phyloP scores from a whole-genome alignment of 92 coral and sea anemone species.

The Epizoanthus ramosus region DNA sequence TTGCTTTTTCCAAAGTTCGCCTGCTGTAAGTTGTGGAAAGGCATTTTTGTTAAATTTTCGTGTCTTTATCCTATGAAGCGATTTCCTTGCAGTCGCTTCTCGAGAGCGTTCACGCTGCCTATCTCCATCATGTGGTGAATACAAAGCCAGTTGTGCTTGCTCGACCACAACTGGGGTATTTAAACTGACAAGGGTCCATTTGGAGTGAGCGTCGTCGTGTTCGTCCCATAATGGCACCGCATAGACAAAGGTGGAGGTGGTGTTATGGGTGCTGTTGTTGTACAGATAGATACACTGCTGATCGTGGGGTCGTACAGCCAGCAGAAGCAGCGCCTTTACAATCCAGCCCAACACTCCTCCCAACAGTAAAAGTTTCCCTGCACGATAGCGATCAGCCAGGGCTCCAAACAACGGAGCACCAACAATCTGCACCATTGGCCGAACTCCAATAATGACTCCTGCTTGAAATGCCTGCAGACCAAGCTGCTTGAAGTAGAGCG shows the following conservation, averaged over 20 bases:
- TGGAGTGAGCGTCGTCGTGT: background rate
- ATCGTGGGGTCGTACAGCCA: slow-evolving; percentile 70
- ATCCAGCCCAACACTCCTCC: slow-evolving; percentile 64
- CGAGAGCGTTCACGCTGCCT: background rate
- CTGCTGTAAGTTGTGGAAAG: background rate
- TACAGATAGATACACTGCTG: slow-evolving; percentile 65
- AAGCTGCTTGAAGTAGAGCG: slow-evolving; percentile 73
- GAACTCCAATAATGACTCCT: slow-evolving; percentile 72
- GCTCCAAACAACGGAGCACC: slow-evolving; percentile 68
- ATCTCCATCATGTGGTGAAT: background rate
- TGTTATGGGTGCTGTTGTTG: slow-evolving; percentile 52
- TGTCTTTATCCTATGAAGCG: background rate
- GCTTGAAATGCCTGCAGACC: slow-evolving; percentile 68
- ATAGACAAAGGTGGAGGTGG: slow-evolving; percentile 28
- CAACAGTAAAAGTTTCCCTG: slow-evolving; percentile 61
- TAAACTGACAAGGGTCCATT: slow-evolving; percentile 43
- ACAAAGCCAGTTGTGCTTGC: background rate
- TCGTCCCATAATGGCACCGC: slow-evolving; percentile 31
- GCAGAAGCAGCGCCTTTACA: slow-evolving; percentile 55
- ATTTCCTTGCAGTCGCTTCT: background rate
- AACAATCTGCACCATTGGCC: slow-evolving; percentile 70
- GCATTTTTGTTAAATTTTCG: background rate
- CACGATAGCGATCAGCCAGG: slow-evolving; percentile 63
- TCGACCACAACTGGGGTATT: background rate
- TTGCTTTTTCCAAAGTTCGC: background rate